Conservation (phyloP, 2,888 invertebrate genomes). For the Clistopyga incitator region DNA sequence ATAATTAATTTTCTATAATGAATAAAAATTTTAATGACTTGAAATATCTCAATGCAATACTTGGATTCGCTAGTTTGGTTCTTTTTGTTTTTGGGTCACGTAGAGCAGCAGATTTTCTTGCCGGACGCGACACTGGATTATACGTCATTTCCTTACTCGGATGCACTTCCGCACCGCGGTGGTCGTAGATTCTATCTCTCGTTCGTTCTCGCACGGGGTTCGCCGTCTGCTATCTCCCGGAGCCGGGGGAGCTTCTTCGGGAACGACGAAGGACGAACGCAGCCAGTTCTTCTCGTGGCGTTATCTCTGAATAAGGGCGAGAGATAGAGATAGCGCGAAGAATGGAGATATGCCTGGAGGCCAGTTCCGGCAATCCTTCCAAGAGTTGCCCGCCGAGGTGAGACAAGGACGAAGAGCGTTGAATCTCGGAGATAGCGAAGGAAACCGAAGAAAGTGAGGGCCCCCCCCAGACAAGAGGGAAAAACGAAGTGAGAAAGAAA, state of each 20-base stretch:
- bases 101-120: constrained; percentile 59
- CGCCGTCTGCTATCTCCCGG: constrained; percentile 46
- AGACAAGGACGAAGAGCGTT: constrained; percentile 25
- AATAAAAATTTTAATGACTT: not conserved
- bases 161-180: constrained; percentile 62
- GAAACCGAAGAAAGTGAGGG: constrained; percentile 11
- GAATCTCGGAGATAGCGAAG: constrained; percentile 28
- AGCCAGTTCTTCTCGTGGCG: constrained; percentile 44
- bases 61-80: not conserved
- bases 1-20: not conserved
- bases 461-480: constrained; percentile 24
- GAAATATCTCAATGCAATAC: not conserved
- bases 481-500: constrained; percentile 28
- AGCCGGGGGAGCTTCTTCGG: constrained; percentile 29
- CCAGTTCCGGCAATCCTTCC: constrained; percentile 59
- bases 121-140: constrained; percentile 61
- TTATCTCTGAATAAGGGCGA: constrained; percentile 58
- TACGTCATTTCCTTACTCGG: constrained; percentile 65
- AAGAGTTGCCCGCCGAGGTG: constrained; percentile 36
- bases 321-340: constrained; percentile 38
- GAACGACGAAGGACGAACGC: constrained; percentile 52
- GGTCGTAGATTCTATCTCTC: constrained; percentile 56
- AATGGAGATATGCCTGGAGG: constrained; percentile 62
- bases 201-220: constrained; percentile 36
- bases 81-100: constrained; percentile 50